phyloP scores from a whole-genome alignment of 2,113 vertebrate genomes.

The Trachemys scripta region DNA sequence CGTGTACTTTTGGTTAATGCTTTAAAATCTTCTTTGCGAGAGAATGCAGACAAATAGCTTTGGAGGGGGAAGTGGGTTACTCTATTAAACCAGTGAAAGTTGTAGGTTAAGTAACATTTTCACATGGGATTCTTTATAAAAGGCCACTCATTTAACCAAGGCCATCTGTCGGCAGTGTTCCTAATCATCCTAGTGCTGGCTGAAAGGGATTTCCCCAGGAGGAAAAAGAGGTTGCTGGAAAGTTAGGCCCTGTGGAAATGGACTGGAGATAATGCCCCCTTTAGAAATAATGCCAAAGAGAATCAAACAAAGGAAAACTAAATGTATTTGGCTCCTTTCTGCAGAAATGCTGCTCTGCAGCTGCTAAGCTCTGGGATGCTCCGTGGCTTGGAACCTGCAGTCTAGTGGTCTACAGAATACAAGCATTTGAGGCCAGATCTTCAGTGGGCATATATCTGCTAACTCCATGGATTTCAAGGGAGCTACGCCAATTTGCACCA shows the following conservation, averaged over 20 bases:
- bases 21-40: constrained; percentile 78
- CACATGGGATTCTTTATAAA: constrained; percentile 69
- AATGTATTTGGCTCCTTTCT: background rate
- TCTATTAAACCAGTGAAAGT: constrained; percentile 63
- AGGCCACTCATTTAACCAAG: constrained; percentile 56
- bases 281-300: constrained; percentile 4
- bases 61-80: constrained; percentile 60
- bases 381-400: background rate
- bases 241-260: constrained; percentile 45
- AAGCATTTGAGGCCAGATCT: background rate
- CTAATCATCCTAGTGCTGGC: constrained; percentile 27
- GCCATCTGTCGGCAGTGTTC: constrained; percentile 62
- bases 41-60: constrained; percentile 67
- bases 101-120: constrained; percentile 78
- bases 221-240: constrained; percentile 51
- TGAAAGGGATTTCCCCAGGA: constrained; percentile 56
- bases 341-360: constrained; percentile 51
- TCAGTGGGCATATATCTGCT: background rate
- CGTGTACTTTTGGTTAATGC: constrained; percentile 76
- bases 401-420: background rate
- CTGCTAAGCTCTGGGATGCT: constrained; percentile 25
- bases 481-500: background rate
- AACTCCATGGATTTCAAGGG: background rate
- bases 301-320: constrained; percentile 59
- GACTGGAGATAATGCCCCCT: constrained; percentile 30